These are phyloP conservation scores for Meriones psammophilus DNA, from an alignment of 2,797 vertebrate genomes.

Conservation along the genomic window DNA sequence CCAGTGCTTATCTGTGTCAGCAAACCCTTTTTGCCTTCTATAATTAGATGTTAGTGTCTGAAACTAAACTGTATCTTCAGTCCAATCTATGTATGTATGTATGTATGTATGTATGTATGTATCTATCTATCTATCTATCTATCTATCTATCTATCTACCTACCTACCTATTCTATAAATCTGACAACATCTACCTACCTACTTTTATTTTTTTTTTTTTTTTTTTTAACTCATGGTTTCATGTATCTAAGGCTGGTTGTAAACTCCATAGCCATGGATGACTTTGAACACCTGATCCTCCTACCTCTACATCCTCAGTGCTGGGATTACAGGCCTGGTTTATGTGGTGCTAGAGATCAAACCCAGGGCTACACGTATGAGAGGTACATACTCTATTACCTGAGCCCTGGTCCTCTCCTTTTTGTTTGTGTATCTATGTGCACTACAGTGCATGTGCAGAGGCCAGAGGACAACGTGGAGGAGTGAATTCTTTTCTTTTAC, in stretches of 20 bases:
- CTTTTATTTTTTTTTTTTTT: not conserved
- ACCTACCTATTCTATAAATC: not conserved
- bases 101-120: too few species aligned
- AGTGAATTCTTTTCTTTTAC: not conserved
- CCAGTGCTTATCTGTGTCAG: not conserved
- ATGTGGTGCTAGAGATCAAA: not conserved
- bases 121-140: too few species aligned
- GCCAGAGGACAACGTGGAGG: not conserved
- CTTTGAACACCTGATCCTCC: not conserved
- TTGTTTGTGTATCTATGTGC: not conserved
- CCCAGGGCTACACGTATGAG: not conserved
- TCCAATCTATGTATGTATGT: not conserved
- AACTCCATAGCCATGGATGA: not conserved
- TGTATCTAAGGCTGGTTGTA: not conserved
- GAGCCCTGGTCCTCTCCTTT: not conserved
- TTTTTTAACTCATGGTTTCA: not conserved
- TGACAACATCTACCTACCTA: not conserved
- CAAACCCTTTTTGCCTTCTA: not conserved
- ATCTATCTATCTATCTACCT: not conserved
- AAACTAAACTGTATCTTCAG: not conserved
- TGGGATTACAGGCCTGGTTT: not conserved
- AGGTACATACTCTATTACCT: not conserved
- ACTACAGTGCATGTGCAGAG: not conserved
- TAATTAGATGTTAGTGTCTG: not conserved
- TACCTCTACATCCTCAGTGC: not conserved